Conservation (phyloP, 2,113 vertebrate species). For the Stigmatopora argus region DNA sequence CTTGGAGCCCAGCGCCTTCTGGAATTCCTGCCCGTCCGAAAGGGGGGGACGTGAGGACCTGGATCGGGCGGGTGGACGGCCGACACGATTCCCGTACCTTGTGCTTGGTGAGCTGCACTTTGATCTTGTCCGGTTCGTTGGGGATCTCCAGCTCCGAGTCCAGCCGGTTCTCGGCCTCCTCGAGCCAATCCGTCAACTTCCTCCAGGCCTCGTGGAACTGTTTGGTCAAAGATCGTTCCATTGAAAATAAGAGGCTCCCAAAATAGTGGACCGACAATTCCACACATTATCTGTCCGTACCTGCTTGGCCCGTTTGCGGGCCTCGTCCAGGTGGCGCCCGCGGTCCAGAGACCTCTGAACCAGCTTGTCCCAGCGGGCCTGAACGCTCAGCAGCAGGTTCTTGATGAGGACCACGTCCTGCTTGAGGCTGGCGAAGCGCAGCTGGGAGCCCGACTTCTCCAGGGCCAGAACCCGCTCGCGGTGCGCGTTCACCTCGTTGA, state of each 20-base stretch:
- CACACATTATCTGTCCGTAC: constrained; percentile 60
- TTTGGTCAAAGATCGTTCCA: neutral
- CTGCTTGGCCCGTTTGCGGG: constrained; percentile 95
- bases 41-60: neutral
- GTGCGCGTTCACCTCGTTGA: constrained; percentile 95
- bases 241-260: no score
- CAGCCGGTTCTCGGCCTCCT: constrained; percentile 91
- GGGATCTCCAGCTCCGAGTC: constrained; percentile 96
- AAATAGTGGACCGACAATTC: no score
- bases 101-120: constrained; percentile 91
- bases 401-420: constrained; percentile 97
- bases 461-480: constrained; percentile 91
- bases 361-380: constrained; percentile 97
- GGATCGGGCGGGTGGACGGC: neutral
- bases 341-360: constrained; percentile 94
- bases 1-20: constrained; percentile 92
- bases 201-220: constrained; percentile 98
- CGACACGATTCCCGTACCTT: constrained; percentile 72
- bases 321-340: constrained; percentile 88
- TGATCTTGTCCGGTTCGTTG: constrained; percentile 98
- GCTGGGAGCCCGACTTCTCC: constrained; percentile 91
- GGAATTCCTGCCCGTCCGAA: constrained; percentile 80
- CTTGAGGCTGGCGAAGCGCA: constrained; percentile 95
- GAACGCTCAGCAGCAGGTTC: constrained; percentile 94
- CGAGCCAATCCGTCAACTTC: constrained; percentile 93